Evolutionary conservation across 1,140 invertebrate genomes (phyloP).

Genomic region (Arctopsyche grandis): DNA sequence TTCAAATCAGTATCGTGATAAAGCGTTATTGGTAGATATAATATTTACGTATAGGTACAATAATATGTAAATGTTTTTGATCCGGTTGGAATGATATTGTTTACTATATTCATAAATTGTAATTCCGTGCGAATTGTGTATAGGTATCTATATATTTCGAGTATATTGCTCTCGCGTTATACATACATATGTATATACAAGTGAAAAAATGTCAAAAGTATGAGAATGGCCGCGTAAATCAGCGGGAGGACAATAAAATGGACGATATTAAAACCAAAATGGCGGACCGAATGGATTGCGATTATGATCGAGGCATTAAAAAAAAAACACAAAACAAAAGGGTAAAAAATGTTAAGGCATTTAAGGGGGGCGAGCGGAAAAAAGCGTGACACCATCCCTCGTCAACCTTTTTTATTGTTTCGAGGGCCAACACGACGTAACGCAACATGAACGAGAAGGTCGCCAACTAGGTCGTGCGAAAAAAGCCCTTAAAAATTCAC

Average conservation of each 20-base stretch:
- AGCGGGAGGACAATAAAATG: constrained; percentile 15
- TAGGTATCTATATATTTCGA: constrained; percentile 23
- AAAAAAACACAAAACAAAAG: constrained; percentile 24
- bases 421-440: background rate
- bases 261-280: constrained; percentile 22
- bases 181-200: background rate
- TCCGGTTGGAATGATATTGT: too few relatives aligned
- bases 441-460: background rate
- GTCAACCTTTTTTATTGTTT: constrained; percentile 36
- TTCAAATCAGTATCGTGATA: too few relatives aligned
- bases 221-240: constrained; percentile 6
- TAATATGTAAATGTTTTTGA: constrained; percentile 21
- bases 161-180: background rate
- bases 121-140: too few relatives aligned
- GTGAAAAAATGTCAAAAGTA: background rate
- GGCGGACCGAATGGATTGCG: constrained; percentile 17
- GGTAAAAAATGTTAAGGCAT: background rate
- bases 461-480: background rate
- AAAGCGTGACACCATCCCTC: constrained; percentile 29
- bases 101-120: too few relatives aligned
- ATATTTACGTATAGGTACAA: constrained; percentile 15
- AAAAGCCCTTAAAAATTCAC: background rate
- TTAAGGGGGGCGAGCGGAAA: background rate
- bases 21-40: background rate
- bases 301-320: constrained; percentile 34